Evolutionary conservation across 2,797 vertebrate species (phyloP), one percentile per base, ranked within the genome.

Genomic region (Lophotriccus pileatus): DNA sequence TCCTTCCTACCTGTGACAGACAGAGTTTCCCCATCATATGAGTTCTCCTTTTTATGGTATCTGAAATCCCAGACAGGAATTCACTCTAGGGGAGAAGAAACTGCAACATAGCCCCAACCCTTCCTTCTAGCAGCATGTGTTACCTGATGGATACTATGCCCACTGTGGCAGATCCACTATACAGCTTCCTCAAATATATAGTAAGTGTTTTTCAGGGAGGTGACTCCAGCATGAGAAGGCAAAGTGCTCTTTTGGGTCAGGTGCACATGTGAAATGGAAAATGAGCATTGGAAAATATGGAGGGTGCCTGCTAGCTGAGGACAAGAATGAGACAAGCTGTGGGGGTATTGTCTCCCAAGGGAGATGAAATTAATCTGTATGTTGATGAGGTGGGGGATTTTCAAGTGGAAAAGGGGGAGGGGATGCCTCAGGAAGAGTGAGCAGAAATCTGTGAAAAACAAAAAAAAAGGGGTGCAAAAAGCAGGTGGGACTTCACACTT

Each of bases 401-500:
- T 21, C 63, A 82, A 84, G 16, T 56, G 49, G 79, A 24, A 55
- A 82, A 60, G 32, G 15, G 23, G 47, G 14, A 32, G 53, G 24
- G 50, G 49, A 14, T 46, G 28, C 44, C 64, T 92, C 43, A 62
- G 36, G 62, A 84, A 87, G 60, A 70, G 36, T 27, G 62, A 82
- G 37, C 28, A 58, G 58, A 63, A 59, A 79, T 91, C 53, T 69
- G 73, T 63, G 63, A 34, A 68, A 41, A 55, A 50, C 58, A 83
- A 82, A 83, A 82, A 73, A 39, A 63, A 59, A 56, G 28, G 7
- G 34, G 37, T 86, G 74, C 77, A 91, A 93, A 86, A 95, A 84
- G 36, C 77, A 91, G 85, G 91, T 94, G 95, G 89, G 74, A 89
- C 89, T 93, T 96, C 60, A 37, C 89, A 89, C 83, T 41, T 89